phyloP scores from a whole-genome alignment of 2,888 invertebrate genomes.

The Chrysotoxum bicinctum region DNA sequence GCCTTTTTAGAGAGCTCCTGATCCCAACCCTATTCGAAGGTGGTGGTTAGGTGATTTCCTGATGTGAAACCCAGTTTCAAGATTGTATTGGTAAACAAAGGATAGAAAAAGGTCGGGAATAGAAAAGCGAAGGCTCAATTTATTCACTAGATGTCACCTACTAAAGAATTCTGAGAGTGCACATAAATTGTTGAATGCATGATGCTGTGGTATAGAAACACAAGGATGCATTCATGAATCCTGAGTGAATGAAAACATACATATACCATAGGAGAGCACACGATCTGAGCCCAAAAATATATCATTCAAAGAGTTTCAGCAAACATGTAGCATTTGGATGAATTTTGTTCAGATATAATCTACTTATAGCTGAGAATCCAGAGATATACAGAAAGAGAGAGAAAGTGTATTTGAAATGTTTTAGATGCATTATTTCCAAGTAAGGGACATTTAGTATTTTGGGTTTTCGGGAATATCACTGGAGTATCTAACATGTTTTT shows the following conservation, averaged over 20 bases:
- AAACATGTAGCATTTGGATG: slow-evolving; percentile 64
- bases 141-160: slow-evolving; percentile 71
- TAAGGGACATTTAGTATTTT: slow-evolving; percentile 21
- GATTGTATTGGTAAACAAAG: slow-evolving; percentile 56
- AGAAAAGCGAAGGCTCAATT: slow-evolving; percentile 48
- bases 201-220: slow-evolving; percentile 48
- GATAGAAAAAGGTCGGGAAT: slow-evolving; percentile 5
- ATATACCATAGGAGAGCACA: neutral
- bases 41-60: slow-evolving; percentile 40
- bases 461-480: slow-evolving; percentile 32
- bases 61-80: slow-evolving; percentile 31
- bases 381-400: slow-evolving; percentile 13
- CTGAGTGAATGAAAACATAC: slow-evolving; percentile 5
- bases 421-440: neutral
- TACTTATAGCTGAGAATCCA: neutral
- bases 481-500: neutral
- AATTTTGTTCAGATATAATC: slow-evolving; percentile 25
- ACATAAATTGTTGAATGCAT: slow-evolving; percentile 73
- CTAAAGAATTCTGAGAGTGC: slow-evolving; percentile 69
- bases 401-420: slow-evolving; percentile 10
- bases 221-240: slow-evolving; percentile 65
- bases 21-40: neutral
- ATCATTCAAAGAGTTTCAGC: slow-evolving; percentile 61
- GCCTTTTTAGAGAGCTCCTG: neutral
- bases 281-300: slow-evolving; percentile 53